Percentiles rank a stretch among this genome's conserved stretches.
phyloP scores from a whole-genome alignment of 2,113 vertebrate genomes.

The Agapornis roseicollis region DNA sequence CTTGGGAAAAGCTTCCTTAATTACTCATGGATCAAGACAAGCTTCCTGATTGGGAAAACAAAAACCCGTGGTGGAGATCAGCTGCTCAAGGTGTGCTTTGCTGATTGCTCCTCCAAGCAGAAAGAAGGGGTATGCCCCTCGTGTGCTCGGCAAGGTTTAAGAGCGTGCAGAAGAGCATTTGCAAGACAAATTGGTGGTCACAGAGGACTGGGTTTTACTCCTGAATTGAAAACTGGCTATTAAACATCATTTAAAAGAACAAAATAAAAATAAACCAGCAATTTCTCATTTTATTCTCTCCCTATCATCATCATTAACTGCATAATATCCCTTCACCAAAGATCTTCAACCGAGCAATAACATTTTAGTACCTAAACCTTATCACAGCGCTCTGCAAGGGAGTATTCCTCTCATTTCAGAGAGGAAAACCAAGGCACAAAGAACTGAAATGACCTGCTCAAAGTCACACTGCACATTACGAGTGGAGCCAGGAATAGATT shows the following conservation, averaged over 20 bases:
- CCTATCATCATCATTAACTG: constrained; percentile 57
- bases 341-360: constrained; percentile 37
- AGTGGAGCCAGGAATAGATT: constrained; percentile 30
- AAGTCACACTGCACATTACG: constrained; percentile 36
- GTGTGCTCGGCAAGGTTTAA: neutral
- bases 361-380: constrained; percentile 51
- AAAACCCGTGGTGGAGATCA: neutral
- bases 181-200: constrained; percentile 34
- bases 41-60: neutral
- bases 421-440: constrained; percentile 40
- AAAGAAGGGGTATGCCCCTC: neutral
- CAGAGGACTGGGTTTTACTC: constrained; percentile 52
- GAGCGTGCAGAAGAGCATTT: neutral
- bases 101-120: neutral
- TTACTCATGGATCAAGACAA: neutral
- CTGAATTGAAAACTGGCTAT: constrained; percentile 44
- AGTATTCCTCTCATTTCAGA: constrained; percentile 16
- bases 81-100: neutral
- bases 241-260: constrained; percentile 62
- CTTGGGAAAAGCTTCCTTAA: neutral
- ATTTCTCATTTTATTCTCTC: constrained; percentile 56
- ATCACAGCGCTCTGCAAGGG: constrained; percentile 12
- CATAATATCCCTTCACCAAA: constrained; percentile 28
- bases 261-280: constrained; percentile 64
- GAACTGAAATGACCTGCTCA: constrained; percentile 45